phyloP scores from a whole-genome alignment of 1,140 invertebrate species.

The Achatina immaculata region DNA sequence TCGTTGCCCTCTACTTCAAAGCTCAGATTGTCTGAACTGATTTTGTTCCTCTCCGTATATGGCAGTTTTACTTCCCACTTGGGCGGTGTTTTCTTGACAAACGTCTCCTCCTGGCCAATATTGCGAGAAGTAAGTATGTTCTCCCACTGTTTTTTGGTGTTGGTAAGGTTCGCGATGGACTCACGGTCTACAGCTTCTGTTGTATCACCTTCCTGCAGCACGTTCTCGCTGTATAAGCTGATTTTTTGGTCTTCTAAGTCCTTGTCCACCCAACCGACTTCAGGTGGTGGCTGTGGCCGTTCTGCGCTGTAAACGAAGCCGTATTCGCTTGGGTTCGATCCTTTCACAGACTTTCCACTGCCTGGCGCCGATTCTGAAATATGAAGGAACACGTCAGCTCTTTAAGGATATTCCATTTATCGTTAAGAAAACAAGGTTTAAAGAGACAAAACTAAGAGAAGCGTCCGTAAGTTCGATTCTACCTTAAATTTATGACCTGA shows the following conservation, averaged over 20 bases:
- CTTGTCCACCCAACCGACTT: conserved; percentile 52
- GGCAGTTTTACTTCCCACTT: conserved; percentile 62
- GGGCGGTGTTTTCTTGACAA: conserved; percentile 34
- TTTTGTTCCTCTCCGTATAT: background rate
- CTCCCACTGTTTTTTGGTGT: conserved; percentile 63
- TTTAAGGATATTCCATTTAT: too few species aligned
- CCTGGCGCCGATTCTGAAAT: background rate
- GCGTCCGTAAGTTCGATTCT: too few species aligned
- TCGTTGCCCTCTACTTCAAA: background rate
- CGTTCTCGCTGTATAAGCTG: conserved; percentile 63
- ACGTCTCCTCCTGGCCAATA: conserved; percentile 25
- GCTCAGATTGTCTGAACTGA: conserved; percentile 10
- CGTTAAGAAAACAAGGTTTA: too few species aligned
- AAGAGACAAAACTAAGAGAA: too few species aligned
- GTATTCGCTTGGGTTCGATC: conserved; percentile 23
- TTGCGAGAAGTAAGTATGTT: conserved; percentile 42
- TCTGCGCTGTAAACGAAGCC: conserved; percentile 35
- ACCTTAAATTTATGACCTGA: too few species aligned
- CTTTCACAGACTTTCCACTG: background rate
- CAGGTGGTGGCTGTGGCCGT: conserved; percentile 20
- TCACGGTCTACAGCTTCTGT: conserved; percentile 61
- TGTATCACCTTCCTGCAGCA: conserved; percentile 59
- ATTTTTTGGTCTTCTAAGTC: conserved; percentile 37
- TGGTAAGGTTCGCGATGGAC: conserved; percentile 60
- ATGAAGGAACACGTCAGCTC: too few species aligned